Conservation (phyloP, 1,140 invertebrate species). For the Drosophila erecta region DNA sequence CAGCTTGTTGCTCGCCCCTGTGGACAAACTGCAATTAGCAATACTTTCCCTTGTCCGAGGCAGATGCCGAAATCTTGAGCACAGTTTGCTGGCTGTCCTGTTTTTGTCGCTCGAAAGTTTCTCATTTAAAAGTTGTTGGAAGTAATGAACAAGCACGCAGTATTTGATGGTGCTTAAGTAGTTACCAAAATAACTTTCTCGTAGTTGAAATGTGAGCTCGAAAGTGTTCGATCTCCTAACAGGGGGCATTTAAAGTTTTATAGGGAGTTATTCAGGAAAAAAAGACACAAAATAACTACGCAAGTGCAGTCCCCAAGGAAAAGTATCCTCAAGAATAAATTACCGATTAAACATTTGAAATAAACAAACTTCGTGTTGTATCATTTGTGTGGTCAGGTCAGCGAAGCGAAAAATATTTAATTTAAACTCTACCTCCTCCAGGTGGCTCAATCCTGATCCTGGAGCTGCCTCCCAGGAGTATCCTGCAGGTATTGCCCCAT, state of each 20-base stretch:
- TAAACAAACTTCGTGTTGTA: not conserved
- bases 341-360: not conserved
- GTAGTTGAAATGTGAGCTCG: constrained; percentile 31
- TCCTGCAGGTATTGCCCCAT: constrained; percentile 15
- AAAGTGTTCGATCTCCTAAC: constrained; percentile 35
- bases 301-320: not conserved
- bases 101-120: constrained; percentile 33
- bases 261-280: not conserved
- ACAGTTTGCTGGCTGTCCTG: constrained; percentile 30
- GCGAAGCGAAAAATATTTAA: constrained; percentile 4
- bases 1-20: constrained; percentile 50
- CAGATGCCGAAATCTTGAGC: constrained; percentile 48
- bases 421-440: constrained; percentile 11
- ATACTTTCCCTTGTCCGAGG: constrained; percentile 43
- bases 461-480: constrained; percentile 3
- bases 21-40: constrained; percentile 58
- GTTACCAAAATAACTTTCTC: constrained; percentile 22
- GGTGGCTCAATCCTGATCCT: constrained; percentile 16
- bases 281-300: not conserved
- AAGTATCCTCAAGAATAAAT: no score
- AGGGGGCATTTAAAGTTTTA: constrained; percentile 11
- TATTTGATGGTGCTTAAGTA: constrained; percentile 41
- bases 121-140: constrained; percentile 31
- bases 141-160: constrained; percentile 45
- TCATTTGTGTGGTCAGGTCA: not conserved